Evolutionary conservation across 2,888 invertebrate species (phyloP).

Genomic region (Cosmorhoe ocellata): DNA sequence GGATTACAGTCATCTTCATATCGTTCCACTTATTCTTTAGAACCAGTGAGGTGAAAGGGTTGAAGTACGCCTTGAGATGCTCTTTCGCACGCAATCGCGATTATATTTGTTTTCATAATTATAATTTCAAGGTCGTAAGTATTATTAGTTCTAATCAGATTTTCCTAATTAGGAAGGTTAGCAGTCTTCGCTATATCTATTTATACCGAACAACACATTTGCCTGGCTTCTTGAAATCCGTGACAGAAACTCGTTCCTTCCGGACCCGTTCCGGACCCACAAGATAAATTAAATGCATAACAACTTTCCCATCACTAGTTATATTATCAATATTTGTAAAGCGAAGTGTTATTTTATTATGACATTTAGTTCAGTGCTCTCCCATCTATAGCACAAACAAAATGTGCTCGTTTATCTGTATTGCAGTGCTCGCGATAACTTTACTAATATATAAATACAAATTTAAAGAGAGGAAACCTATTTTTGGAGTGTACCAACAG

Average conservation of each 20-base stretch:
- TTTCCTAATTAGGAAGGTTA: background rate
- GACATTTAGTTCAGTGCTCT: slow-evolving; percentile 22
- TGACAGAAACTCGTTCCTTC: no score
- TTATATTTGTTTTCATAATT: no score
- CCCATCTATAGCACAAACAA: slow-evolving; percentile 13
- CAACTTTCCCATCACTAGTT: slow-evolving; percentile 23
- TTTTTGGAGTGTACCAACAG: slow-evolving; percentile 83
- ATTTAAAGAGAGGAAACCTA: slow-evolving; percentile 69
- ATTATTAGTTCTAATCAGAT: background rate
- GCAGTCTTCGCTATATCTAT: background rate
- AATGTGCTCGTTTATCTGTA: slow-evolving; percentile 38
- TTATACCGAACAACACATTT: background rate
- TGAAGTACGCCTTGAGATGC: no score
- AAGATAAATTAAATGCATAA: no score
- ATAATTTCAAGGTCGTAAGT: background rate
- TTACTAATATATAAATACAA: slow-evolving; percentile 50
- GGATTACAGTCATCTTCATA: no score
- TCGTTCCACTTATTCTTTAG: no score
- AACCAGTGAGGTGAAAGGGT: no score
- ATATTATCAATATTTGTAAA: slow-evolving; percentile 2
- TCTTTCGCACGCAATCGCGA: no score
- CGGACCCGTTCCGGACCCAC: no score
- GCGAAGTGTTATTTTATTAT: background rate
- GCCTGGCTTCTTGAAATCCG: background rate
- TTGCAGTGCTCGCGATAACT: slow-evolving; percentile 38